Conservation (phyloP, 2,888 invertebrate genomes). For the Mythimna loreyi region DNA sequence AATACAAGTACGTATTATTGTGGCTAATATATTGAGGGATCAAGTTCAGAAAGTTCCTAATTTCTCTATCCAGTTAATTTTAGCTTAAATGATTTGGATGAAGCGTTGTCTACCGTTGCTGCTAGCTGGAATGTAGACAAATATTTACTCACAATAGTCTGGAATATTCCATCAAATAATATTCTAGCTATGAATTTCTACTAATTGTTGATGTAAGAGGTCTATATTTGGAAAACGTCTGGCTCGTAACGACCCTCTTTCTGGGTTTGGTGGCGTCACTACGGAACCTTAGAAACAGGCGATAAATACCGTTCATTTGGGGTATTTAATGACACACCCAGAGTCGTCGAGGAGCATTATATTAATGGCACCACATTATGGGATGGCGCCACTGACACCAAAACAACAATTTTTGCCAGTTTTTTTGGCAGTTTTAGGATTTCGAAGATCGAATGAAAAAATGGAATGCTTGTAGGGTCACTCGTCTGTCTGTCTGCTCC, state of each 20-base stretch:
- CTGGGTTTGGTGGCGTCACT: not conserved
- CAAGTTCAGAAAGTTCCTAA: not conserved
- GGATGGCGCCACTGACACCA: slow-evolving; percentile 56
- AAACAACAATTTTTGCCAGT: slow-evolving; percentile 40
- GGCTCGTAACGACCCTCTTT: not conserved
- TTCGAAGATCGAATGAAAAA: no score
- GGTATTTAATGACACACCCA: slow-evolving; percentile 44
- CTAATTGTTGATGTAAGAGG: slow-evolving; percentile 5
- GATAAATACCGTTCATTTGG: slow-evolving; percentile 59
- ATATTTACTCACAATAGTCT: not conserved
- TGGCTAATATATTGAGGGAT: not conserved
- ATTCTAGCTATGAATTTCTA: slow-evolving; percentile 15
- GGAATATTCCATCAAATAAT: slow-evolving; percentile 12
- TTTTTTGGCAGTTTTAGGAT: not conserved
- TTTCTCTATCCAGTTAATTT: slow-evolving; percentile 8
- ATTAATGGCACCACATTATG: slow-evolving; percentile 44
- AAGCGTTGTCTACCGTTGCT: not conserved
- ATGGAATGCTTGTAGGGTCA: no score
- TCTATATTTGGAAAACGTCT: slow-evolving; percentile 19
- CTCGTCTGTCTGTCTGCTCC: no score
- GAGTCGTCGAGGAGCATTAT: slow-evolving; percentile 34
- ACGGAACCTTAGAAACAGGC: slow-evolving; percentile 40
- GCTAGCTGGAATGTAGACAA: not conserved
- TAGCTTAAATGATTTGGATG: slow-evolving; percentile 4
- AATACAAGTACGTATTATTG: slow-evolving; percentile 22